Evolutionary conservation across 2,888 invertebrate genomes (phyloP), one percentile per base, ranked within the genome.

Genomic region (Plagiodera versicolora): DNA sequence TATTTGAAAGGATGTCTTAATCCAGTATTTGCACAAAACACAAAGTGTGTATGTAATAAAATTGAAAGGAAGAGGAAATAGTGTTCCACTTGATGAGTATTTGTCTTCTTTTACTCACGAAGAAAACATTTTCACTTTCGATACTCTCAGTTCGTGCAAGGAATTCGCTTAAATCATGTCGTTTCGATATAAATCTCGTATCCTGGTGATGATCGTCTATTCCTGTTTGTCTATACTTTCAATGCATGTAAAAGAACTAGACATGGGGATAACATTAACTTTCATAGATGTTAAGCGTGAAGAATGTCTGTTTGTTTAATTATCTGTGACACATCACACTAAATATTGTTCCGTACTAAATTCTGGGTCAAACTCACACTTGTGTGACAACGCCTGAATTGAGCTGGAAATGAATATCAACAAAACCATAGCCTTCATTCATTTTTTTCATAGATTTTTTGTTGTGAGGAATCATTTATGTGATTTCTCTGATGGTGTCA

Each of bases 251-350:
- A 44, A 57, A 51, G 50, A 51, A 57, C 18, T 45, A 16, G 20
- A 51, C 51, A 16, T 35, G 46, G 19, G 52, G 58, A 58, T 52
- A 46, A 58, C 52, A 58, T 51, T 45, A 47, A 28, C 45, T 52
- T 58, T 16, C 11, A 46, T 51, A 52, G 52, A 46, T 51, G 28
- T 52, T 32, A 35, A 30, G 51, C 28, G 50, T 50, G 14, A 51
- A 51, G 51, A 32, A 28, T 14, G 3, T 18, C 14, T 47, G 56
- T 50, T 20, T 56, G 28, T 18, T 32, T 14, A 45, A 16, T 51
- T 49, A 17, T 17, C 44, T 58, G 45, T 30, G 30, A 46, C 57
- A 51, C 44, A 44, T 20, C 24, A 52, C 45, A 5, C 52, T 14
- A 14, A 58, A 58, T 45, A 19, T 39, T 18, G 20, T 50, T 51